Conservation (phyloP, 2,113 vertebrate genomes). For the Xiphophorus hellerii region DNA sequence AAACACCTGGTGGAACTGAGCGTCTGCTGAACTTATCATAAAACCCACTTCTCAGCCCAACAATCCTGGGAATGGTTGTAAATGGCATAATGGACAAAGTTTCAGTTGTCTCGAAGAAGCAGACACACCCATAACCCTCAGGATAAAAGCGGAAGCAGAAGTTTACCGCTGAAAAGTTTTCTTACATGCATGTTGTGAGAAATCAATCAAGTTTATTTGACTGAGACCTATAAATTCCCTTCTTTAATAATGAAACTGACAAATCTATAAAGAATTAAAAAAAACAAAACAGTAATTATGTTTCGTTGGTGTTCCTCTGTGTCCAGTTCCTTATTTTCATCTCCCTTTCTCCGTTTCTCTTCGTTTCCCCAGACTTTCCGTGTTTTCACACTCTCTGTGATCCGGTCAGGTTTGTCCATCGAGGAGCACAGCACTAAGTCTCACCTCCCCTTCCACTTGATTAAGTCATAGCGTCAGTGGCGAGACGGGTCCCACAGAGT, state of each 20-base stretch:
- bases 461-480: conserved; percentile 69
- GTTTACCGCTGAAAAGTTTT: background rate
- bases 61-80: too few relatives aligned
- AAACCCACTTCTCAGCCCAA: too few relatives aligned
- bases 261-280: background rate
- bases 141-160: background rate
- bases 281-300: too few relatives aligned
- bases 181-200: too few relatives aligned
- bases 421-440: conserved; percentile 13
- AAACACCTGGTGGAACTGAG: too few relatives aligned
- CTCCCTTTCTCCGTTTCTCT: background rate
- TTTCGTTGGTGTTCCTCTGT: background rate
- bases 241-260: background rate
- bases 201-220: background rate
- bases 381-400: conserved; percentile 10
- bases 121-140: background rate
- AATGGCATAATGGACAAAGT: too few relatives aligned
- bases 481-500: conserved; percentile 60
- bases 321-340: background rate
- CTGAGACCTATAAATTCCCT: background rate
- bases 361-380: conserved; percentile 23
- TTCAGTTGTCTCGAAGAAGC: background rate
- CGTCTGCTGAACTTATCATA: too few relatives aligned
- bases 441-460: conserved; percentile 69
- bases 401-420: conserved; percentile 10